A percentile compares a stretch with the other conserved stretches of the same genome.
phyloP scores from a whole-genome alignment of 1,140 invertebrate species.

The Magallana gigas region DNA sequence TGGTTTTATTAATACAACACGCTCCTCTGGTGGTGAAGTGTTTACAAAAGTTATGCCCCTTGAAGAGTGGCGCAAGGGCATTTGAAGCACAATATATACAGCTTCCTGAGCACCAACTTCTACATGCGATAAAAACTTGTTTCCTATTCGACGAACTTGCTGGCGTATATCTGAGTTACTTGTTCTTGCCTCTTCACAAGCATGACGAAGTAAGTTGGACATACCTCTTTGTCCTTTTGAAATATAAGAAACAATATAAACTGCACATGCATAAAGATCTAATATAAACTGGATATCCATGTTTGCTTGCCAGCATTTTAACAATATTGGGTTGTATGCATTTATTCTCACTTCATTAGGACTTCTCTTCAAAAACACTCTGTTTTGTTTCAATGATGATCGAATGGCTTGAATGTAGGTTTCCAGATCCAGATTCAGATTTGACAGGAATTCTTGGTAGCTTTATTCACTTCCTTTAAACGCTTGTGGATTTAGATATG shows the following conservation, averaged over 20 bases:
- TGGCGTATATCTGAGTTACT: slow-evolving; percentile 58
- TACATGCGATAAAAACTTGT: slow-evolving; percentile 34
- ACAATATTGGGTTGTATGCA: slow-evolving; percentile 29
- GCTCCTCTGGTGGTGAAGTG: slow-evolving; percentile 48
- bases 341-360: slow-evolving; percentile 39
- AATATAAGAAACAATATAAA: slow-evolving; percentile 61
- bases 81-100: slow-evolving; percentile 52
- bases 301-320: slow-evolving; percentile 48
- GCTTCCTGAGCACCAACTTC: slow-evolving; percentile 51
- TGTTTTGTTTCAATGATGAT: neutral
- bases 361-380: slow-evolving; percentile 40
- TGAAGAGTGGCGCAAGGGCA: slow-evolving; percentile 50
- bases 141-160: slow-evolving; percentile 58
- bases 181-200: slow-evolving; percentile 57
- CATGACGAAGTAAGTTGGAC: slow-evolving; percentile 51
- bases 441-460: slow-evolving; percentile 12
- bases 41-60: slow-evolving; percentile 57
- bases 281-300: slow-evolving; percentile 56
- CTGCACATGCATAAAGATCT: slow-evolving; percentile 56
- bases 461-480: neutral
- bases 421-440: slow-evolving; percentile 3
- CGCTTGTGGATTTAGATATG: neutral
- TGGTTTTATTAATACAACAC: slow-evolving; percentile 56
- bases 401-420: slow-evolving; percentile 37
- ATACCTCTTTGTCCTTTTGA: slow-evolving; percentile 62